Evolutionary conservation across 2,797 vertebrate genomes (phyloP), one percentile per base, ranked within the genome.

Genomic region (Helicolenus hilgendorfi): DNA sequence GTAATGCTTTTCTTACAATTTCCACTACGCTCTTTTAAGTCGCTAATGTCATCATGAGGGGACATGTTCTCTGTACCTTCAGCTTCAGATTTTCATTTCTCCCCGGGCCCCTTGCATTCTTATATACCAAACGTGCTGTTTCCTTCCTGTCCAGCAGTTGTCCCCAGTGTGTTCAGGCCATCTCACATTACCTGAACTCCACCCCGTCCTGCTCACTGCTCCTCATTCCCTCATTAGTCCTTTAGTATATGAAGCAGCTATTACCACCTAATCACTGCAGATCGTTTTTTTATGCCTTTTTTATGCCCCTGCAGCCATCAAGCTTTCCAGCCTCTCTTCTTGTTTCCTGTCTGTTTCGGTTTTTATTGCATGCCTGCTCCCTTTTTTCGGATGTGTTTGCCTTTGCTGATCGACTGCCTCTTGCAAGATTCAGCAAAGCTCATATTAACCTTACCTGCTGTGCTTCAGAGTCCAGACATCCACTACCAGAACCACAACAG

Each of bases 381-480:
- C 29, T 38, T 22, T 60, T 67, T 55, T 75, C 53, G 5, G 18
- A 36, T 33, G 20, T 60, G 11, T 71, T 78, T 75, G 38, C 41
- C 29, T 65, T 38, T 1, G 5, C 38, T 63, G 59, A 78, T 75
- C 72, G 55, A 72, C 56, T 59, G 33, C 9, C 11, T 38, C 2
- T 59, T 77, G 38, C 29, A 62, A 55, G 35, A 70, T 31, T 64
- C 15, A 45, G 45, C 20, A 18, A 58, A 69, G 36, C 24, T 45
- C n/a, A 58, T 70, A 70, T 69, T 78, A 36, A 36, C 45, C 22
- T 60, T 15, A 24, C 63, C 38, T 79, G 13, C 36, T 49, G 35
- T 41, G 38, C 45, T 20, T 64, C 20, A 31, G n/a, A 74, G 11
- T 77, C 76, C 36, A 53, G 79, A 79, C 82, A 62, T 62, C 45